These are phyloP conservation scores for Colletes latitarsis DNA, from an alignment of 1,140 invertebrate genomes.

Conservation along the genomic window DNA sequence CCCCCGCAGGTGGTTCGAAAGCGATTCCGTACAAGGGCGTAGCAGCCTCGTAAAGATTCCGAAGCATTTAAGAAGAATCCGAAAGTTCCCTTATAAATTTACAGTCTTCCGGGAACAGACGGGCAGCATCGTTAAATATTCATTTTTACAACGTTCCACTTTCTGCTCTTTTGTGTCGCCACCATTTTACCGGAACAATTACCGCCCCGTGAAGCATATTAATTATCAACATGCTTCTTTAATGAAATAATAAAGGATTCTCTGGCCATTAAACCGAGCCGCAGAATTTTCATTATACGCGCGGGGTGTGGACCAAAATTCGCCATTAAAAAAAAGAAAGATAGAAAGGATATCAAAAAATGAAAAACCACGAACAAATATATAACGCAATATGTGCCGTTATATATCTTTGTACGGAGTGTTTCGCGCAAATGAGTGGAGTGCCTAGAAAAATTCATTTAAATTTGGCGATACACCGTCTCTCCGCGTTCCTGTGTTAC, in stretches of 20 bases:
- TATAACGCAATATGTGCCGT: no score
- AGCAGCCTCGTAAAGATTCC: not conserved
- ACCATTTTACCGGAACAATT: not conserved
- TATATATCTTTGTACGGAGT: no score
- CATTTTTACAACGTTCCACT: not conserved
- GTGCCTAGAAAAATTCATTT: no score
- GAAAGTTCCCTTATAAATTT: conserved; percentile 9
- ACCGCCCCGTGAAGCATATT: conserved; percentile 6
- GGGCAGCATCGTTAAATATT: conserved; percentile 3
- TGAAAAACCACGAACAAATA: no score
- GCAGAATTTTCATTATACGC: not conserved
- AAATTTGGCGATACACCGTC: no score
- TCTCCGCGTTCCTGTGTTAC: no score
- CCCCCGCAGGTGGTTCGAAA: no score
- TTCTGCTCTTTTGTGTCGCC: not conserved
- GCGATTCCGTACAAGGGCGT: no score
- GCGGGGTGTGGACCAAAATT: no score
- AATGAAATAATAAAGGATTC: not conserved
- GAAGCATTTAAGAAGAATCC: not conserved
- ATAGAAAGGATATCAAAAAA: no score
- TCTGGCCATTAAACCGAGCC: not conserved
- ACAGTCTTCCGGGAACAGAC: not conserved
- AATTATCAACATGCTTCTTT: not conserved
- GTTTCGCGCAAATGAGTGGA: no score
- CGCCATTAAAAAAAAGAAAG: no score